These are phyloP conservation scores for Eospalax fontanierii DNA, from an alignment of 2,797 vertebrate genomes.

Conservation along the genomic window DNA sequence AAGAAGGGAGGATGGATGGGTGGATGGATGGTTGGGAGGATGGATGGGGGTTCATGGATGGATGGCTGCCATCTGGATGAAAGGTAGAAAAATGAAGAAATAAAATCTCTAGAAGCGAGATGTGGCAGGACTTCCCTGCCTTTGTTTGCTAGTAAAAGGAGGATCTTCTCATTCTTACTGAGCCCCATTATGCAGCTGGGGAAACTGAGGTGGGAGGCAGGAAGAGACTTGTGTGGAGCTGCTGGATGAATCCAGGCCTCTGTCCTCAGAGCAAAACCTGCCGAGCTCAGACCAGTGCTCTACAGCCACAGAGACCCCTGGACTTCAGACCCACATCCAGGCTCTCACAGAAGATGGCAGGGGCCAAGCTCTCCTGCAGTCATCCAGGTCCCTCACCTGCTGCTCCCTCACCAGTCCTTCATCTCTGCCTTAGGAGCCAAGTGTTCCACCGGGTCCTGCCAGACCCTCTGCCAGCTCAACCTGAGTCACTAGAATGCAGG, in stretches of 20 bases:
- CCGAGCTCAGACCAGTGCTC: not conserved
- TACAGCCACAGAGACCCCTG: not conserved
- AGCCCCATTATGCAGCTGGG: not conserved
- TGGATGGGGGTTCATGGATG: not conserved
- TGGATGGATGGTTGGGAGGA: not conserved
- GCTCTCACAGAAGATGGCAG: not conserved
- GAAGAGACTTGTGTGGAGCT: accelerated
- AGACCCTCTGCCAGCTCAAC: too few species aligned
- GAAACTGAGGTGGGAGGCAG: not conserved
- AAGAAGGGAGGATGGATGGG: not conserved
- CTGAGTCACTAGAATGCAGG: too few species aligned
- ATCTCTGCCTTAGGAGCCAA: not conserved
- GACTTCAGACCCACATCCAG: too few species aligned
- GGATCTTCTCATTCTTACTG: not conserved
- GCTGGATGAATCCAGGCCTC: not conserved
- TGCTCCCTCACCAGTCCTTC: not conserved
- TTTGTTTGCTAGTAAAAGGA: not conserved
- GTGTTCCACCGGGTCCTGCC: not conserved
- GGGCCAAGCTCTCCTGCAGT: too few species aligned
- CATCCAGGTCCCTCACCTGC: not conserved
- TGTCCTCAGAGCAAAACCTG: not conserved
- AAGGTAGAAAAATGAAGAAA: not conserved
- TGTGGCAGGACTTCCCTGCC: too few species aligned
- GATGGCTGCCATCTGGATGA: not conserved
- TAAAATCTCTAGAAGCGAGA: not conserved